These are phyloP conservation scores for Crambe crambe DNA, from an alignment of 37 sponge, comb jelly and placozoan genomes.

Conservation along the genomic window DNA sequence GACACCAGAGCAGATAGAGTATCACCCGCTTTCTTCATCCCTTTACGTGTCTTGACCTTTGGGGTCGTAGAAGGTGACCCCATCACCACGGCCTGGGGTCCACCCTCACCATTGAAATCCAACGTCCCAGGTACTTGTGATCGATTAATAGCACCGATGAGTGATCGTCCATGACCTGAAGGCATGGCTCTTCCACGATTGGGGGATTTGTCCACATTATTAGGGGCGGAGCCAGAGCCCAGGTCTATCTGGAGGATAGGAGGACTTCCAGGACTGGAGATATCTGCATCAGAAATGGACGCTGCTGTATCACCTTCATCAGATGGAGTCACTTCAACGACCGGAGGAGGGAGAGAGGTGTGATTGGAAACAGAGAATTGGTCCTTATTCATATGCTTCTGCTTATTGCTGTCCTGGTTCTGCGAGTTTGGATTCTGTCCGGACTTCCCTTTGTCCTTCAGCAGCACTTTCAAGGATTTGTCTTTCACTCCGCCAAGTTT, in stretches of 20 bases:
- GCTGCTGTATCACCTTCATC: not conserved
- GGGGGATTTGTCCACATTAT: not conserved
- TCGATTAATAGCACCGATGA: conserved; percentile 32
- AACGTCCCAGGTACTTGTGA: conserved; percentile 9
- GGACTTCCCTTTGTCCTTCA: not conserved
- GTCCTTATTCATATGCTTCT: not conserved
- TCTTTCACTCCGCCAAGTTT: conserved; percentile 22
- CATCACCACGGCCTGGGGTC: conserved; percentile 14
- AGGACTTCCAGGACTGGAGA: conserved; percentile 61
- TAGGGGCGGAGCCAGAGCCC: not conserved
- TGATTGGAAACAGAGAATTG: conserved; percentile 25
- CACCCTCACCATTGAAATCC: conserved; percentile 10
- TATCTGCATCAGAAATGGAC: conserved; percentile 1
- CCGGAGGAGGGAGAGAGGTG: conserved; percentile 38
- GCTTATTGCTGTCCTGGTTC: not conserved
- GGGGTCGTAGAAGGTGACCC: not conserved
- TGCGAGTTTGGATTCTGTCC: conserved; percentile 5
- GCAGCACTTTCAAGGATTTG: not conserved
- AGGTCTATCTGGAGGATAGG: conserved; percentile 55
- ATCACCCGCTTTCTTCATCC: conserved; percentile 32
- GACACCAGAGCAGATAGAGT: conserved; percentile 34
- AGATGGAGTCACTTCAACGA: conserved; percentile 47
- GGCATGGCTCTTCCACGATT: conserved; percentile 4
- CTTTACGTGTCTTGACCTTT: not conserved
- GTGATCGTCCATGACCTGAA: conserved; percentile 10